These are phyloP conservation scores for Phodopus roborovskii DNA, from an alignment of 2,113 vertebrate species.

Conservation along the genomic window DNA sequence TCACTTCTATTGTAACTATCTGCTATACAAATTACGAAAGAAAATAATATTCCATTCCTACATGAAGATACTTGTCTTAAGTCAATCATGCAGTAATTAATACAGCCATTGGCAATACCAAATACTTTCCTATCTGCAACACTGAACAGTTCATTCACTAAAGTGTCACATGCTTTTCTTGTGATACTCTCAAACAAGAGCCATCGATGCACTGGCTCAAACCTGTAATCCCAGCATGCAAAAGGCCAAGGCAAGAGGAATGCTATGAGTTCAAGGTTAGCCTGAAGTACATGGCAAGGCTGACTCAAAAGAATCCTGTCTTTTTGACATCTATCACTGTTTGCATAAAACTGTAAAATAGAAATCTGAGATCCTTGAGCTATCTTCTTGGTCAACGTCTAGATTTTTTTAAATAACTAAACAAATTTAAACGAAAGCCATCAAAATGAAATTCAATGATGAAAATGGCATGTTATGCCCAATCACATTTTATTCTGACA, in stretches of 20 bases:
- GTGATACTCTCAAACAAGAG: not conserved
- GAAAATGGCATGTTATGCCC: constrained; percentile 26
- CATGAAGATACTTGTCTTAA: constrained; percentile 2
- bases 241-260: not conserved
- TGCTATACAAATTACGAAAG: constrained; percentile 48
- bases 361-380: not conserved
- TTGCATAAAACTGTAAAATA: constrained; percentile 45
- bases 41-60: not conserved
- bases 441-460: constrained; percentile 47
- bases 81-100: not conserved
- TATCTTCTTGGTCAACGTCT: not conserved
- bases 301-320: not conserved
- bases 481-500: constrained; percentile 31
- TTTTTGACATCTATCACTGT: constrained; percentile 39
- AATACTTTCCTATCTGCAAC: constrained; percentile 31
- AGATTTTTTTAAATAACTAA: not conserved
- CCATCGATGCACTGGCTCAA: not conserved
- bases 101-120: not conserved
- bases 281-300: not conserved
- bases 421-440: constrained; percentile 53
- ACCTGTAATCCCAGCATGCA: not conserved
- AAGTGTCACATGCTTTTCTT: constrained; percentile 13
- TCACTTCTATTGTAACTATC: constrained; percentile 1
- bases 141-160: not conserved
- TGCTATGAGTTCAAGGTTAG: not conserved